These are phyloP conservation scores for Dicroscelio sp. DNA, from an alignment of 2,888 invertebrate species.

Conservation along the genomic window DNA sequence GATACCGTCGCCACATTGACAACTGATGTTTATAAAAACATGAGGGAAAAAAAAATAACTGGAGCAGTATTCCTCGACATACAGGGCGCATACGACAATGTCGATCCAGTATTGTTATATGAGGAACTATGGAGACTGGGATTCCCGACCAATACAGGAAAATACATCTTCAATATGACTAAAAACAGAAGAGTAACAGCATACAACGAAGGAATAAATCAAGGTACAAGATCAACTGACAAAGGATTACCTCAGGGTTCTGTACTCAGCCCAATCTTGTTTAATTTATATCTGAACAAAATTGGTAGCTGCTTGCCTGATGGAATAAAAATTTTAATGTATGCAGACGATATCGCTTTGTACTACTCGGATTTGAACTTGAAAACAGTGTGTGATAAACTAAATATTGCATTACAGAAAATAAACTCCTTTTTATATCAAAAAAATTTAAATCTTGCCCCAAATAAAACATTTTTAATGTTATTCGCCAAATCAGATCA, in stretches of 20 bases:
- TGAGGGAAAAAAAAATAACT: neutral
- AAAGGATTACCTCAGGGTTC: conserved; percentile 17
- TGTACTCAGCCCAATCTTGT: conserved; percentile 10
- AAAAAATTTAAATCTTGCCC: neutral
- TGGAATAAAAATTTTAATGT: neutral
- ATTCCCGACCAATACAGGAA: neutral
- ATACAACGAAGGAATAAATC: neutral
- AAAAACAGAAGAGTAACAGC: neutral
- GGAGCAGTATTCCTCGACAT: neutral
- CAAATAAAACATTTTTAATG: neutral
- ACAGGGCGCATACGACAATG: neutral
- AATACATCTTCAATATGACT: neutral
- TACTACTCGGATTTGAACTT: neutral
- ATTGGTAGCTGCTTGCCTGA: neutral
- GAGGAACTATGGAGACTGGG: neutral
- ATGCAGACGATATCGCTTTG: neutral
- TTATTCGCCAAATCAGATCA: neutral
- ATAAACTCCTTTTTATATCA: neutral
- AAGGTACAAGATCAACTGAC: neutral
- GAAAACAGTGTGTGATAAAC: neutral
- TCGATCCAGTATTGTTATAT: neutral
- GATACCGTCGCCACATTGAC: too few species aligned
- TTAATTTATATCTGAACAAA: neutral
- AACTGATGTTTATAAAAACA: neutral
- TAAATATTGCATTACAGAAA: neutral